A percentile compares a stretch with the other conserved stretches of the same genome.
Conservation (phyloP, 2,888 invertebrate genomes). For the Fissipunctia ypsillon region DNA sequence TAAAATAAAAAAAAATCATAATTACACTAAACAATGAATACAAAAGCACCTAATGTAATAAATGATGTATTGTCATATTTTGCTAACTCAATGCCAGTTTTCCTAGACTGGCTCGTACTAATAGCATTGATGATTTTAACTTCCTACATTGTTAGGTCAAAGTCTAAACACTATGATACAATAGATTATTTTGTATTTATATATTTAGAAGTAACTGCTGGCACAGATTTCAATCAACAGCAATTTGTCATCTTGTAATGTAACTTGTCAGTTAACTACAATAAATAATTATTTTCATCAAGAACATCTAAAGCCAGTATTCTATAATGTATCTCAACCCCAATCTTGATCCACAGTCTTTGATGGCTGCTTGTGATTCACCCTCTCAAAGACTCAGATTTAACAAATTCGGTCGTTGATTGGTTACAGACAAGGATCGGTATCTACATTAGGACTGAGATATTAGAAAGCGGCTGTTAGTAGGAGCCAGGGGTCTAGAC, state of each 20-base stretch:
- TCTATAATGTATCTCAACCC: too few species aligned
- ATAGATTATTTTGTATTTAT: constrained; percentile 15
- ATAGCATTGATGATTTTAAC: constrained; percentile 37
- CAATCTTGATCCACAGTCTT: too few species aligned
- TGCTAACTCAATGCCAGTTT: constrained; percentile 6
- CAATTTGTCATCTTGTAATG: constrained; percentile 11
- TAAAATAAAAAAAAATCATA: too few species aligned
- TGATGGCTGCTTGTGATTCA: too few species aligned
- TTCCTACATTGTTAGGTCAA: constrained; percentile 21
- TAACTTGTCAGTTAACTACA: constrained; percentile 14
- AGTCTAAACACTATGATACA: constrained; percentile 25
- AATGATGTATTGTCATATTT: constrained; percentile 1
- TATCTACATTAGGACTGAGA: too few species aligned
- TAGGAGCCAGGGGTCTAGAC: background rate
- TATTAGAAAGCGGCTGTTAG: too few species aligned
- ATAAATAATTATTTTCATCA: too few species aligned
- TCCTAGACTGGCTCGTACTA: constrained; percentile 21
- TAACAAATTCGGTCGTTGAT: too few species aligned
- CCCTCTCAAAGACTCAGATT: too few species aligned
- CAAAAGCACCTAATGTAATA: constrained; percentile 5
- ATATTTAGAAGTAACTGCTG: constrained; percentile 33
- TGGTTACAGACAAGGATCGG: too few species aligned
- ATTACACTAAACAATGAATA: background rate
- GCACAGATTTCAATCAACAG: background rate
- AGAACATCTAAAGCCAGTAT: too few species aligned